Evolutionary conservation across 1,140 invertebrate genomes (phyloP), one percentile per base, ranked within the genome.

Genomic region (Temnothorax longispinosus): DNA sequence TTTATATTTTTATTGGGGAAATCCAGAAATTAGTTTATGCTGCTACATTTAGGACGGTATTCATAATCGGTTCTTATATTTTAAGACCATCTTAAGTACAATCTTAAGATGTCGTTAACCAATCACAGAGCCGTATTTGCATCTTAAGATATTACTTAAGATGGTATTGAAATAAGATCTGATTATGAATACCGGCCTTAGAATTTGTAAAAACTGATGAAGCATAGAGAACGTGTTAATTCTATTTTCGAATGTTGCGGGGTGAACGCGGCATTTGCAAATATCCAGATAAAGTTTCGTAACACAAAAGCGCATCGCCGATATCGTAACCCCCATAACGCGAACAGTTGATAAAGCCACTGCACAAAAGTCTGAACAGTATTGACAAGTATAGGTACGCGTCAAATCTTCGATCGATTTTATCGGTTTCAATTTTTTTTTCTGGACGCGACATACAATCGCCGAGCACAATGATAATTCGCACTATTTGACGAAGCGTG

Each of bases 301-400:
- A 62, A 60, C 27, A 60, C 41, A 60, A 56, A 56, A 74, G 10
- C 54, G 15, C 13, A 47, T 11, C 44, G 11, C 1, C 18, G 54
- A 74, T 84, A 84, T 84, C 41, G 69, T 47, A 74, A 75, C 80
- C 67, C 41, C 32, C 54, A 84, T 84, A 84, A 84, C 13, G 41
- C 69, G 32, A 74, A 13, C 52, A 38, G 41, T 80, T 84, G 69
- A 84, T 50, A 75, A 84, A 84, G 32, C 69, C 44, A 62, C 62
- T 84, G 69, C 41, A 27, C 41, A 41, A 74, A 84, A 74, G 62
- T 62, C 75, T 27, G 27, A 27, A 21, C 41, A 15, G 47, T 60
- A 62, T 82, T 82, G 52, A 74, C 54, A 38, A 41, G 18, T 27
- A 27, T 27, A 27, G 27, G 27, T 81, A 56, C 50, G 21, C 21